Conservation (phyloP, 2,113 vertebrate species). For the Suncus etruscus region DNA sequence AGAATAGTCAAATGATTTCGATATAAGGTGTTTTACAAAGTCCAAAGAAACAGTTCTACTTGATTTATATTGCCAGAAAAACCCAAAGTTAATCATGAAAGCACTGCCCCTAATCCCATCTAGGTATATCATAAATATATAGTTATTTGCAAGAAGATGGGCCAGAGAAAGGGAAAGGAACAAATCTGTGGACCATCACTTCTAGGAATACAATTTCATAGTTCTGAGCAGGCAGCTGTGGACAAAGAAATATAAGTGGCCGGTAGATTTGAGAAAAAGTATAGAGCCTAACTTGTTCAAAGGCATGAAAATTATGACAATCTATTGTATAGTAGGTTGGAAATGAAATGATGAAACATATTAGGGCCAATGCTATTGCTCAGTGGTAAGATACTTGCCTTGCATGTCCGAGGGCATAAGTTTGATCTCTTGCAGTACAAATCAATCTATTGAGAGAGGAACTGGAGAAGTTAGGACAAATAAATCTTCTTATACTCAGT, state of each 20-base stretch:
- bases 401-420: too few relatives aligned
- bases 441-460: too few relatives aligned
- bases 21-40: slow-evolving; percentile 12
- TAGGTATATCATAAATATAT: background rate
- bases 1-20: slow-evolving; percentile 2
- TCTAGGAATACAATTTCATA: background rate
- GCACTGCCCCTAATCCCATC: background rate
- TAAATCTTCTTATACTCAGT: background rate
- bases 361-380: background rate
- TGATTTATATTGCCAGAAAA: slow-evolving; percentile 45
- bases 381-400: too few relatives aligned
- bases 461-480: background rate
- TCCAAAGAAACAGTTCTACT: background rate
- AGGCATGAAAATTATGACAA: background rate
- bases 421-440: too few relatives aligned
- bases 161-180: background rate
- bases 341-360: slow-evolving; percentile 4
- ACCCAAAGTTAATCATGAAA: slow-evolving; percentile 7
- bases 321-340: background rate
- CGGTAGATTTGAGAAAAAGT: slow-evolving; percentile 21
- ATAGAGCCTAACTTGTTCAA: background rate
- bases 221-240: background rate
- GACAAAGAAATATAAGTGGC: slow-evolving; percentile 11
- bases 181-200: background rate
- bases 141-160: background rate